These are phyloP conservation scores for Psilanteris sp. DNA, from an alignment of 1,140 invertebrate species.

Conservation along the genomic window DNA sequence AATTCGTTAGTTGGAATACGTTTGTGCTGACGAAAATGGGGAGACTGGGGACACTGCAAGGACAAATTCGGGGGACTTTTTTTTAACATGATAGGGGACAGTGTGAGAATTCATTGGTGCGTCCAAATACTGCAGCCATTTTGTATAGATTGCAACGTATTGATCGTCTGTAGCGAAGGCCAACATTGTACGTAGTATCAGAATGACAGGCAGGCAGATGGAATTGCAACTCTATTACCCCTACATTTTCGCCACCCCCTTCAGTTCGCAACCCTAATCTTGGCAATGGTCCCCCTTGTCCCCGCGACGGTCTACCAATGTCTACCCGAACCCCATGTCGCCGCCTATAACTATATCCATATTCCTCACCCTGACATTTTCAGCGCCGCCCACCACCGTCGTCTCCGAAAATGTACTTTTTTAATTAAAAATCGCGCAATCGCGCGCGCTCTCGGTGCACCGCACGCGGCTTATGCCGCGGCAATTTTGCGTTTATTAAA, in stretches of 20 bases:
- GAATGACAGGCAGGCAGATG: conserved; percentile 79
- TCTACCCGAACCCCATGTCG: conserved; percentile 72
- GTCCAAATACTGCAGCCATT: conserved; percentile 77
- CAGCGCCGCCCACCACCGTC: conserved; percentile 54
- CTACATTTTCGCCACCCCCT: conserved; percentile 68
- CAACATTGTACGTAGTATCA: conserved; percentile 77
- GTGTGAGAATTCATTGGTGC: conserved; percentile 53
- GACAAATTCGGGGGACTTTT: conserved; percentile 22
- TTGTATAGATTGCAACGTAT: conserved; percentile 80
- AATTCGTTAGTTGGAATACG: not conserved
- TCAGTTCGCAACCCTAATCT: conserved; percentile 65
- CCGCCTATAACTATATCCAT: conserved; percentile 75
- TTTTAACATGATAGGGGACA: conserved; percentile 19
- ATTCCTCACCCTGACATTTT: conserved; percentile 62
- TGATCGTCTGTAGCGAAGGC: conserved; percentile 76
- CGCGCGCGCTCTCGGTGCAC: conserved; percentile 42
- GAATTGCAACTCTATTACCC: conserved; percentile 76
- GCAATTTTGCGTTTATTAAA: conserved; percentile 67
- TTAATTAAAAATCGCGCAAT: conserved; percentile 70
- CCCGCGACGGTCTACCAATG: conserved; percentile 55
- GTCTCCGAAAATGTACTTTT: conserved; percentile 68
- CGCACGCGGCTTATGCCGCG: conserved; percentile 49
- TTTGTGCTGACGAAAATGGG: not conserved
- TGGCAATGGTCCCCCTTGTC: conserved; percentile 44
- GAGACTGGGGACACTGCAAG: not conserved